Base-by-base conservation (phyloP, 2,113 vertebrate species). In the Cavia porcellus region DNA sequence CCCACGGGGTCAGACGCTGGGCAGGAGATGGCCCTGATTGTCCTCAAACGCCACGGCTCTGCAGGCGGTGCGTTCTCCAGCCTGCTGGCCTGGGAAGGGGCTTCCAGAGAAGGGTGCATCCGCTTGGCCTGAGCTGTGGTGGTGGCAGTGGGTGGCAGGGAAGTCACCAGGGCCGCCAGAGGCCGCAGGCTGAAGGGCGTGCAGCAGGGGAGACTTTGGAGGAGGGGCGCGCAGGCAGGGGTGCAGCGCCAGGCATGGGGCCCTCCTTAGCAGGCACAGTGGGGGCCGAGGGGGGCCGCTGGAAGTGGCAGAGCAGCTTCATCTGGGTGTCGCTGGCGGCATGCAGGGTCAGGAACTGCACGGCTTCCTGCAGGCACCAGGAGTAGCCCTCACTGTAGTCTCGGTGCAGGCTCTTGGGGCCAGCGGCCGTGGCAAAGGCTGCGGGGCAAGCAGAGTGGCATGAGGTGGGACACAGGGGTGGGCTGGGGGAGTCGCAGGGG, bases 161-260 rank as follows among this genome's bases (percentile, higher is more conserved):
- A 93, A 89, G 90, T 66, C 97, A 99, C 99, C 99, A 98, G 19
- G 98, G 99, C 96, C 99, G 98, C 98, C 98, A 98, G 92, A 99
- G 98, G 72, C 93, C 97, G 61, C 80, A 88, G 97, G 94, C 24
- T 3, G 97, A 89, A 90, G 92, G 96, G 57, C 89, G 94, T 6
- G 86, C 28, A 80, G 83, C 0, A 74, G 59, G 72, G 86, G 90
- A 64, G 91, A 96, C 95, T 89, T 98, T 97, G 28, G 97, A 79
- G 0, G 92, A 68, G 19, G 61, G 45, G 77, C 88, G 96, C 1
- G 64, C 68, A 0, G 90, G 66, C 45, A 50, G 86, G 24, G 81
- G 0, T 1, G 86, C 59, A 0, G 88, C 1, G 17, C 95, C 45
- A 15, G 95, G 15, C 45, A 59, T 59, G 28, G 32, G 57, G 0